Base-by-base conservation (phyloP, 2,113 vertebrate species). In the Centropus unirufus region DNA sequence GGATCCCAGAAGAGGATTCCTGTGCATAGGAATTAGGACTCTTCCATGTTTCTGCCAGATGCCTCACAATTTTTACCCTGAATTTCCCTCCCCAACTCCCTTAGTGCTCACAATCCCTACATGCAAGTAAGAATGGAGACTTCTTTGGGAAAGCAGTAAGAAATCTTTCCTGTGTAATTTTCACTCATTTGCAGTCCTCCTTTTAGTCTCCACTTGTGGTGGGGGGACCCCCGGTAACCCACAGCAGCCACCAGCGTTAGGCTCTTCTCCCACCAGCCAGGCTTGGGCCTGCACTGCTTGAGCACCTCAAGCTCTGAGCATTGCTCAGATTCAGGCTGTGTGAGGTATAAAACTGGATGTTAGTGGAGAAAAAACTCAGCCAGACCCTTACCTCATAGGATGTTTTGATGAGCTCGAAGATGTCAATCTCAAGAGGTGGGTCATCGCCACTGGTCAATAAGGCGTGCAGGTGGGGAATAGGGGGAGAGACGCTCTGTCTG, bases 341-440 rank as follows among this genome's bases (percentile, higher is more conserved):
- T 23, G 32, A 39, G 36, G 30, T 23, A 61, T 34, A 86, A 87
- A 76, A 86, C 19, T 16, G 19, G 9, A 54, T 59, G 32, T 54
- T 14, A 79, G 67, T 1, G 32, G 8, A 77, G 26, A 87, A 91
- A 96, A 67, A 69, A 5, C 13, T 29, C 82, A 68, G 58, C 2
- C 42, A 57, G 32, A 36, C 69, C 12, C 96, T 97, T 66, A 99
- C 99, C 98, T 99, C 99, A 49, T 99, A 99, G 4, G 99, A 99
- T 3, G 98, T 98, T 97, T 98, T 99, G 87, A 99, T 98, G 89
- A 99, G 98, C 59, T 99, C 98, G 51, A 99, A 99, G 86, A 99
- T 95, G 40, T 99, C 99, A 2, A 99, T 98, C 94, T 99, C 98
- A 14, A 97, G 97, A 4, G 99, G 98, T 3, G 98, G 98, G 12